Evolutionary conservation across 2,113 vertebrate species (phyloP).

Genomic region (Corythornis cristatus): DNA sequence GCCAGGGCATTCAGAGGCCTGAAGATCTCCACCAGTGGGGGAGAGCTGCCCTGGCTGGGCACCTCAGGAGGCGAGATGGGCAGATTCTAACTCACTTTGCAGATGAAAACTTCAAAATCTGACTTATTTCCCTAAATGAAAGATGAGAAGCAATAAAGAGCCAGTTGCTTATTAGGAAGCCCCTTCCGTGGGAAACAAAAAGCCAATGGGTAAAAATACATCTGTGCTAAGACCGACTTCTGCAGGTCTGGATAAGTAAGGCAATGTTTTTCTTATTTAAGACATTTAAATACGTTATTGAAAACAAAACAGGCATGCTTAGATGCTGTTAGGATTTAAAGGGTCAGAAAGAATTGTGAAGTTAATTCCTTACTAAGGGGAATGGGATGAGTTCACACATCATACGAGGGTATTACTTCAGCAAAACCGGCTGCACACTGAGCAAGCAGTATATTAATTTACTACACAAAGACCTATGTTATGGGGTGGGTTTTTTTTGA

Average conservation of each 20-base stretch:
- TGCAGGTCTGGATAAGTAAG: background rate
- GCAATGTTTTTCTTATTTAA: background rate
- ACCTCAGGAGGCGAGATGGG: rapidly evolving
- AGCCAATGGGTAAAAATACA: background rate
- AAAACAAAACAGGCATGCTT: background rate
- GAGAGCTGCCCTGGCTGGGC: background rate
- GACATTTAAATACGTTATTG: background rate
- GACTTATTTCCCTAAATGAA: background rate
- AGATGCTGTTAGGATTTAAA: background rate
- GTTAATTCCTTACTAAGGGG: background rate
- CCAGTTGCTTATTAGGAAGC: background rate
- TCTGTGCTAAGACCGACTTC: background rate
- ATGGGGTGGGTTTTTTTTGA: background rate
- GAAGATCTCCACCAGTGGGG: rapidly evolving
- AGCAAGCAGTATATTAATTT: conserved; percentile 41
- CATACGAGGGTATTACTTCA: conserved; percentile 34
- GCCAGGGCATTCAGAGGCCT: background rate
- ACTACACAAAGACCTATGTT: conserved; percentile 6
- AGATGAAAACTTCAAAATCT: background rate
- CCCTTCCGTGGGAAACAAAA: background rate
- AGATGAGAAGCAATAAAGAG: background rate
- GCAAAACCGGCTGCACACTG: conserved; percentile 13
- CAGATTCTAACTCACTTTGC: background rate
- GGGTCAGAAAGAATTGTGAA: conserved; percentile 11
- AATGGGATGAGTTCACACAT: conserved; percentile 52